Conservation (phyloP, 2,888 invertebrate genomes). For the Cryptocephalus moraei region DNA sequence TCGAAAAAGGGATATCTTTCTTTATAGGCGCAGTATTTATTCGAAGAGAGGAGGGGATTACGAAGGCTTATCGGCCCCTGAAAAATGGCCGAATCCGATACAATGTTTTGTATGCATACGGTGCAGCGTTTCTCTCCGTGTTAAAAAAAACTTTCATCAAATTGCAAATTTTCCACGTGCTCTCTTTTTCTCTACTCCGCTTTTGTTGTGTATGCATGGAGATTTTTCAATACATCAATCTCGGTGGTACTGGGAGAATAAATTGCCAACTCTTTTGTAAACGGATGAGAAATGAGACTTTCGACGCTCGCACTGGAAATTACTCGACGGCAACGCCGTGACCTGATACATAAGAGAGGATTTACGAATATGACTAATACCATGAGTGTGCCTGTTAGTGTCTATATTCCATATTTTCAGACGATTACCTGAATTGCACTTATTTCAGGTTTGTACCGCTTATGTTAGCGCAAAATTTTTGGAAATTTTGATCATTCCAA, state of each 20-base stretch:
- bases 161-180: slow-evolving; percentile 32
- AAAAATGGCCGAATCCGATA: slow-evolving; percentile 30
- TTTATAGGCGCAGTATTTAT: slow-evolving; percentile 33
- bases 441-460: too few species aligned
- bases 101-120: slow-evolving; percentile 29
- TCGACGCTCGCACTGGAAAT: too few species aligned
- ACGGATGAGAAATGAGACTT: too few species aligned
- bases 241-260: neutral
- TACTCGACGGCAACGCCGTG: too few species aligned
- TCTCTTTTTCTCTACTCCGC: slow-evolving; percentile 1
- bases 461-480: too few species aligned
- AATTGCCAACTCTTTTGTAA: too few species aligned
- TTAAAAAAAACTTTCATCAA: slow-evolving; percentile 26
- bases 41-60: slow-evolving; percentile 30
- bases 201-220: slow-evolving; percentile 13
- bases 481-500: too few species aligned
- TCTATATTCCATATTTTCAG: too few species aligned
- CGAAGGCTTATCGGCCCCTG: slow-evolving; percentile 30
- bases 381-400: too few species aligned
- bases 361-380: too few species aligned
- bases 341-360: too few species aligned
- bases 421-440: too few species aligned
- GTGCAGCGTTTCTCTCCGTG: slow-evolving; percentile 10
- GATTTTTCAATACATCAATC: slow-evolving; percentile 12
- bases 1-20: slow-evolving; percentile 31